These are phyloP conservation scores for Potamarius usumacintae DNA, from an alignment of 2,113 vertebrate genomes.

Conservation along the genomic window DNA sequence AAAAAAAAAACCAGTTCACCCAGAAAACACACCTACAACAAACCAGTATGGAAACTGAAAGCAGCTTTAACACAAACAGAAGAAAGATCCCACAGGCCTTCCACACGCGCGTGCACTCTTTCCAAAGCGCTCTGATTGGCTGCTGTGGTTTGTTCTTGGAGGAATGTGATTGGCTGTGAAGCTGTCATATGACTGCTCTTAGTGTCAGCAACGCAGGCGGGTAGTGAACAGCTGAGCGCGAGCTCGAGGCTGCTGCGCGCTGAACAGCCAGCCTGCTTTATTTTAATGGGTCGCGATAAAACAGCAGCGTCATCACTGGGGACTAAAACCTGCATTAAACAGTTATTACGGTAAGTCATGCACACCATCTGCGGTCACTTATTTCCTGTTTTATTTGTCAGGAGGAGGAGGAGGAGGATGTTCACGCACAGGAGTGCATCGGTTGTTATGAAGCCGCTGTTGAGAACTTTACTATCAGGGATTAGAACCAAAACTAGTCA, in stretches of 20 bases:
- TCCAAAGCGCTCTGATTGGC: conserved; percentile 36
- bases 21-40: background rate
- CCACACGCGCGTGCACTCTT: background rate
- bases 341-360: conserved; percentile 22
- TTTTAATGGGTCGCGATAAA: background rate
- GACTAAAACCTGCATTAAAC: background rate
- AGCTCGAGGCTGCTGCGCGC: background rate
- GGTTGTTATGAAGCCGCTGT: background rate
- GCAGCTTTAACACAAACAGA: background rate
- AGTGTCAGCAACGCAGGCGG: conserved; percentile 25
- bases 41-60: background rate
- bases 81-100: background rate
- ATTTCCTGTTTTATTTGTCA: background rate
- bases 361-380: background rate
- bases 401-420: too few species aligned
- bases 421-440: background rate
- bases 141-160: conserved; percentile 33
- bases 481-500: background rate
- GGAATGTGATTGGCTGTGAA: conserved; percentile 48
- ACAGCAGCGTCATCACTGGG: background rate
- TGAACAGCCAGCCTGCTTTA: background rate
- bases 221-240: conserved; percentile 52
- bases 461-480: background rate
- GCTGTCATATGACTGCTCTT: conserved; percentile 30
- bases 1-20: background rate